Conservation (phyloP, 2,888 invertebrate species). For the Phlogophora meticulosa region DNA sequence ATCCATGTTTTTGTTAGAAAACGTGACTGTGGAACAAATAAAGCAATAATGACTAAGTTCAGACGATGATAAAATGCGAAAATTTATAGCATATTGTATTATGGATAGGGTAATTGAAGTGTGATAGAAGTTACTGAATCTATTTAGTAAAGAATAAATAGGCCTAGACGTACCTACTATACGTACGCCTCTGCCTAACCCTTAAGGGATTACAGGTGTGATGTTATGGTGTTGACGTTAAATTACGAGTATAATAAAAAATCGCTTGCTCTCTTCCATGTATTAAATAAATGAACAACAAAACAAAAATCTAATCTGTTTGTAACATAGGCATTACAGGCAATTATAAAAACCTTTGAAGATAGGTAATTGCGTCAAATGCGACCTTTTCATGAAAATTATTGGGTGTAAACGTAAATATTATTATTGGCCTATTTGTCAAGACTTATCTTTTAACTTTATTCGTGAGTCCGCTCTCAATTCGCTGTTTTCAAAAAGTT, state of each 20-base stretch:
- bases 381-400: slow-evolving; percentile 42
- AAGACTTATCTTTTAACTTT: slow-evolving; percentile 10
- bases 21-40: too few relatives aligned
- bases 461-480: slow-evolving; percentile 31
- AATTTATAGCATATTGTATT: background rate
- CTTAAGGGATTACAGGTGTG: too few relatives aligned
- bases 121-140: background rate
- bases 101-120: background rate
- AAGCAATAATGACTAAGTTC: background rate
- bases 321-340: too few relatives aligned
- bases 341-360: slow-evolving; percentile 7
- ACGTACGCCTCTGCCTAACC: too few relatives aligned
- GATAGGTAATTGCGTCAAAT: slow-evolving; percentile 25
- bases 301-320: too few relatives aligned
- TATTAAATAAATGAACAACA: too few relatives aligned
- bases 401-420: slow-evolving; percentile 42
- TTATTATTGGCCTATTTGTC: slow-evolving; percentile 38
- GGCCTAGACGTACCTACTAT: background rate
- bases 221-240: too few relatives aligned
- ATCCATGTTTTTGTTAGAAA: background rate
- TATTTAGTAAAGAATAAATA: too few relatives aligned
- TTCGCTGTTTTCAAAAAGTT: slow-evolving; percentile 23
- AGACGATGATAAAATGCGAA: background rate
- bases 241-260: too few relatives aligned
- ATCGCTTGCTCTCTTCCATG: too few relatives aligned